A percentile compares a stretch with the other conserved stretches of the same genome.
Conservation (phyloP, 2,113 vertebrate genomes). For the Mastomys natalensis region DNA sequence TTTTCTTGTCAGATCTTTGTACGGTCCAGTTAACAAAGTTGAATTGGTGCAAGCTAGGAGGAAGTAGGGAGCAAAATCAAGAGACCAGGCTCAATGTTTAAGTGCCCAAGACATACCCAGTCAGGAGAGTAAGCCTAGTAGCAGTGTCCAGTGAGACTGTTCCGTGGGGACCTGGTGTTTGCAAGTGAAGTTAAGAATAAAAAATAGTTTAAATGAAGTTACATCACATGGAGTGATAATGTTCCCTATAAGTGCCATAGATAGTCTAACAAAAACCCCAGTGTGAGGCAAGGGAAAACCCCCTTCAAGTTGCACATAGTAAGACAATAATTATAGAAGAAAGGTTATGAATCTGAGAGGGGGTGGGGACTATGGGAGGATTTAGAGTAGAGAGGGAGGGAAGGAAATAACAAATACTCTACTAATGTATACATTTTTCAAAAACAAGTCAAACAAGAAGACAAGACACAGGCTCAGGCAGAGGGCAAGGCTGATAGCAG, state of each 20-base stretch:
- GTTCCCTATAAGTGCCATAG: background rate
- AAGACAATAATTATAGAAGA: background rate
- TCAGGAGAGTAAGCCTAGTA: background rate
- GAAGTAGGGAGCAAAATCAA: background rate
- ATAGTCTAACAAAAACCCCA: background rate
- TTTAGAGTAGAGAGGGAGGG: background rate
- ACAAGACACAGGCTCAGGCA: background rate
- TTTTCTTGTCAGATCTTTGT: background rate
- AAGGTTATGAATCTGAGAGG: background rate
- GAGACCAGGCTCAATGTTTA: rapidly evolving
- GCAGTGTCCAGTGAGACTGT: rapidly evolving
- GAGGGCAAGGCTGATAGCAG: background rate
- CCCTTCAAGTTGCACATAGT: background rate
- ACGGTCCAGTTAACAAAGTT: background rate
- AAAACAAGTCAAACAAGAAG: background rate
- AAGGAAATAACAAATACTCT: background rate
- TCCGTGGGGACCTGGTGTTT: rapidly evolving
- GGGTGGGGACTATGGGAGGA: background rate
- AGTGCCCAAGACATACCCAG: rapidly evolving
- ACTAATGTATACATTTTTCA: background rate
- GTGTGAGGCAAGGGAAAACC: background rate
- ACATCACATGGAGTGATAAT: no score
- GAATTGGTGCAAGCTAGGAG: background rate
- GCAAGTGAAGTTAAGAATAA: background rate
- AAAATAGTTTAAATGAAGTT: background rate